Conservation (phyloP, 2,113 vertebrate species). For the Azemiops feae region DNA sequence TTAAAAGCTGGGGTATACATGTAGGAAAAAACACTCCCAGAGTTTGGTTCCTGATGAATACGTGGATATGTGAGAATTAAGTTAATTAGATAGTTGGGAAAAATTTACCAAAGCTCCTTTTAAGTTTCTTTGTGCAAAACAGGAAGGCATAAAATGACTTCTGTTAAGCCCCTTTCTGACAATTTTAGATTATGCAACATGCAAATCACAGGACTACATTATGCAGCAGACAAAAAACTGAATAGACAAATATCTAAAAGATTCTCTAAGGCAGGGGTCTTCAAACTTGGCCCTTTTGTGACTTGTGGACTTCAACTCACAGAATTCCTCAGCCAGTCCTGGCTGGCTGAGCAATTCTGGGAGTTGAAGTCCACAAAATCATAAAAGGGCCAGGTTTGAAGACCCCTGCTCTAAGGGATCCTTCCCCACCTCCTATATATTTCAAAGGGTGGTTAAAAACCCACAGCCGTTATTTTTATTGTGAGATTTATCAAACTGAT, state of each 20-base stretch:
- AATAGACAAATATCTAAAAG: not conserved
- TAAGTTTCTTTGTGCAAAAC: conserved; percentile 71
- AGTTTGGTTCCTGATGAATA: not conserved
- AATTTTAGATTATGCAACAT: conserved; percentile 65
- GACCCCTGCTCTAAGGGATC: too few species aligned
- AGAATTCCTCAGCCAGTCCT: too few species aligned
- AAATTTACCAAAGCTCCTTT: conserved; percentile 50
- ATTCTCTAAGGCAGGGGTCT: too few species aligned
- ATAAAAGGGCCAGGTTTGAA: too few species aligned
- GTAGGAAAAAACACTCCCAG: not conserved
- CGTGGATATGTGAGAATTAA: not conserved
- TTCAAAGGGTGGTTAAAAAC: conserved; percentile 50
- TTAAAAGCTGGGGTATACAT: conserved; percentile 60
- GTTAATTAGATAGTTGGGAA: conserved; percentile 50
- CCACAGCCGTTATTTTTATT: conserved; percentile 23
- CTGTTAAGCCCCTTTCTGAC: conserved; percentile 66
- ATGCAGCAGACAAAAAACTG: conserved; percentile 60
- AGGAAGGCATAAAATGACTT: conserved; percentile 74
- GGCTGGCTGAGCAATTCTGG: too few species aligned
- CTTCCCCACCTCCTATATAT: not conserved
- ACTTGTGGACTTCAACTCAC: too few species aligned
- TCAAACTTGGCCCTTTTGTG: too few species aligned
- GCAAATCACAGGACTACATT: conserved; percentile 52
- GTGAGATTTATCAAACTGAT: not conserved
- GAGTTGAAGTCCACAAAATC: too few species aligned